Evolutionary conservation across 1,140 invertebrate species (phyloP), one percentile per base, ranked within the genome.

Genomic region (Cheumatopsyche charites): DNA sequence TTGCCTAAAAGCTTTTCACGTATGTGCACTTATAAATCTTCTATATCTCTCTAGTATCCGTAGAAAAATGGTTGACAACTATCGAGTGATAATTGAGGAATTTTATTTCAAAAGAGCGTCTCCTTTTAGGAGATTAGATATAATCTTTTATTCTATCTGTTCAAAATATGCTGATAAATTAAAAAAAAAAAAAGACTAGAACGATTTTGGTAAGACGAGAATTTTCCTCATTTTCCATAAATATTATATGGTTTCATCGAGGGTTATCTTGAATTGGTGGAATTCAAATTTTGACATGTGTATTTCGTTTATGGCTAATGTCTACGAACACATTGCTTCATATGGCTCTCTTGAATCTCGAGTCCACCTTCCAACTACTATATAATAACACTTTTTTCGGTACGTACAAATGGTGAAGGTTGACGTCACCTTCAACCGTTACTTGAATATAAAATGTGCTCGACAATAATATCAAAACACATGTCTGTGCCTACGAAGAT

Each of bases 391-490:
- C 49, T 67, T 47, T 47, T 45, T 19, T 21, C 23, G 23, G n/a
- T 11, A 49, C 21, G 9, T 47, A 15, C 15, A 45, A 55, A 68
- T 68, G 55, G 23, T 68, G 26, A 68, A 55, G 25, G 66, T 68
- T 68, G 66, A 68, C 66, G 66, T 68, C 66, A 68, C 21, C 42
- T 55, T 68, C 49, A 68, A 66, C 66, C 66, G 66, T 68, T 68
- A 68, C 26, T 47, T 66, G 41, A n/a, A 26, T 43, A 15, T 45
- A 47, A 47, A 58, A 58, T 25, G 19, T 58, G 55, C 55, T 58
- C 55, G 55, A 58, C 55, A 58, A 58, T 58, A 23, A 25, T 58
- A 23, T 58, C 12, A 58, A 58, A 25, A 23, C 55, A 58, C 55
- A 58, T 58, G 55, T 58, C 21, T 58, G 0, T 25, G 21, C 19